These are phyloP conservation scores for Rana temporaria DNA, from an alignment of 2,113 vertebrate genomes.

Conservation along the genomic window DNA sequence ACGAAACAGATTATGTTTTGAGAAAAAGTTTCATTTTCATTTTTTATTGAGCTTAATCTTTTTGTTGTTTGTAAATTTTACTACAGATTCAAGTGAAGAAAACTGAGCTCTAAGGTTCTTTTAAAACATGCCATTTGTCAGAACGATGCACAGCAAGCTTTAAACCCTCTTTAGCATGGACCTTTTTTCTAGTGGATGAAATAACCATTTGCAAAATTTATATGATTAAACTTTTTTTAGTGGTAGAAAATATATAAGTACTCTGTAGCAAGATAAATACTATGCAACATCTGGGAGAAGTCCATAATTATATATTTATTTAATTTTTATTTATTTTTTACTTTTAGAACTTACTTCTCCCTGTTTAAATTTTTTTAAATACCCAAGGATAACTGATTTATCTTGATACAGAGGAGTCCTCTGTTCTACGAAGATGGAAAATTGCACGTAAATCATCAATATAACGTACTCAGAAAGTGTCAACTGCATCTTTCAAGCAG, in stretches of 20 bases:
- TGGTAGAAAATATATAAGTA: background rate
- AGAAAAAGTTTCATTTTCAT: no score
- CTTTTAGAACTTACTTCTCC: no score
- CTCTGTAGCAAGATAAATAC: background rate
- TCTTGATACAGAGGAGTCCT: background rate
- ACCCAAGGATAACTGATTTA: background rate
- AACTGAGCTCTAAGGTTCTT: no score
- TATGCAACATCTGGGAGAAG: background rate
- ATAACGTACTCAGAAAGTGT: constrained; percentile 7
- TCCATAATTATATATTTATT: background rate
- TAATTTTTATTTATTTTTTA: no score
- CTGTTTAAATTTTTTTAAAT: background rate
- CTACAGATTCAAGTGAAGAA: background rate
- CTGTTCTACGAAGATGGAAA: background rate
- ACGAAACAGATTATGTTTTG: no score
- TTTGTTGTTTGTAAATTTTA: background rate
- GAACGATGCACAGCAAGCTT: no score
- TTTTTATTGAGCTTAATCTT: background rate
- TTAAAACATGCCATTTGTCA: no score
- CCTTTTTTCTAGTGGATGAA: background rate
- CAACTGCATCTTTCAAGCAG: constrained; percentile 9
- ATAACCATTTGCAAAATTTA: background rate
- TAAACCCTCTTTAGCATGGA: background rate
- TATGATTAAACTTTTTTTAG: background rate
- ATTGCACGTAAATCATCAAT: background rate